Conservation (phyloP, 1,140 invertebrate species). For the Popillia japonica region DNA sequence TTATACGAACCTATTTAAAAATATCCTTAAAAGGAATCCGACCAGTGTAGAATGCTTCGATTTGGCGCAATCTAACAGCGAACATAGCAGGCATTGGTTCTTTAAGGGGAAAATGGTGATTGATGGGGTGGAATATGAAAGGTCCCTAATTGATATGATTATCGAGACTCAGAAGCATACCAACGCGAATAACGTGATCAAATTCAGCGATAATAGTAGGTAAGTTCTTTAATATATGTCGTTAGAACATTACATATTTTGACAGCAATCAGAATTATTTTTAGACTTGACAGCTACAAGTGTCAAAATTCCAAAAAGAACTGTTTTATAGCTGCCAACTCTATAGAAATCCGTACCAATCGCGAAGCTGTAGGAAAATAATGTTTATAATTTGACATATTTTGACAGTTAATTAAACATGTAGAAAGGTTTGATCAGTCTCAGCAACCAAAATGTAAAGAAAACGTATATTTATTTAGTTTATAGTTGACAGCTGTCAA, state of each 20-base stretch:
- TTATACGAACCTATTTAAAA: conserved; percentile 82
- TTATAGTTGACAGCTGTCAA: no score
- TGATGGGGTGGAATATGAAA: conserved; percentile 78
- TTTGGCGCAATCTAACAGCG: conserved; percentile 97
- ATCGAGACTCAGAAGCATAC: conserved; percentile 86
- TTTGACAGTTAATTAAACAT: no score
- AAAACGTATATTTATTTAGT: no score
- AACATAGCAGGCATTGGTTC: conserved; percentile 93
- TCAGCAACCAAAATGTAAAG: no score
- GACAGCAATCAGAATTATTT: background rate
- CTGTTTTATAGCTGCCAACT: no score
- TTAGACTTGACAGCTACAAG: no score
- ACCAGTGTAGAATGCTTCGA: conserved; percentile 98
- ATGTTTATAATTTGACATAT: no score
- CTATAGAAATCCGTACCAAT: no score
- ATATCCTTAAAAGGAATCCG: conserved; percentile 89
- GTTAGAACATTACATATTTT: no score
- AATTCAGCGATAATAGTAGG: conserved; percentile 97
- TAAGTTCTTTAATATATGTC: conserved; percentile 57
- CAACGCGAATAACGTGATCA: conserved; percentile 96
- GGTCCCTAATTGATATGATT: conserved; percentile 93
- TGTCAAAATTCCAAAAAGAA: no score
- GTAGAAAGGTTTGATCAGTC: no score
- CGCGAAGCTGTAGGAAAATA: no score
- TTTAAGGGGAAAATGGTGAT: conserved; percentile 89